phyloP scores from a whole-genome alignment of 2,113 vertebrate genomes.

The Otis tarda region DNA sequence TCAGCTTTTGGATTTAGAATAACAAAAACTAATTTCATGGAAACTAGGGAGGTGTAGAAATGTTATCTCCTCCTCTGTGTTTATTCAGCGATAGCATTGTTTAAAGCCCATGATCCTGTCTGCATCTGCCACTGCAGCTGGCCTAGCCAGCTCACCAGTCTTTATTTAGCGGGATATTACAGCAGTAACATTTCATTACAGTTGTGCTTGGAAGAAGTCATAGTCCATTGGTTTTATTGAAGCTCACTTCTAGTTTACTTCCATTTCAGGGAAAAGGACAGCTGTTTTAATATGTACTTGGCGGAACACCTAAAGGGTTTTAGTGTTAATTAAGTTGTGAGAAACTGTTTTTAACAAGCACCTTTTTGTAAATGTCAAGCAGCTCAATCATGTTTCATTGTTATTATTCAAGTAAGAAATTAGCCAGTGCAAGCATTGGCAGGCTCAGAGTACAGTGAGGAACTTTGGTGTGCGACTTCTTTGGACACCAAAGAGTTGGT shows the following conservation, averaged over 20 bases:
- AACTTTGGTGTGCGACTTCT: background rate
- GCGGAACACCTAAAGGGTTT: slow-evolving; percentile 56
- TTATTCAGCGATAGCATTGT: slow-evolving; percentile 54
- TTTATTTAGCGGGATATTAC: slow-evolving; percentile 72
- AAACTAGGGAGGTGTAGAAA: slow-evolving; percentile 56
- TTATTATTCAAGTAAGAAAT: background rate
- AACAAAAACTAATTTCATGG: slow-evolving; percentile 28
- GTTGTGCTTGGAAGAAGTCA: slow-evolving; percentile 62
- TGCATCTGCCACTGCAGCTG: slow-evolving; percentile 73
- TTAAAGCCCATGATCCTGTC: slow-evolving; percentile 43
- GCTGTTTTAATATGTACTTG: slow-evolving; percentile 64
- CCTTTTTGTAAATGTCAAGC: slow-evolving; percentile 55
- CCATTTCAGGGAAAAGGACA: slow-evolving; percentile 45
- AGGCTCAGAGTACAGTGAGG: fast-evolving
- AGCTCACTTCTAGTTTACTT: slow-evolving; percentile 60
- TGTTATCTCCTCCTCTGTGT: slow-evolving; percentile 15
- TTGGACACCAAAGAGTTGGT: background rate
- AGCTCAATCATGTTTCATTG: background rate
- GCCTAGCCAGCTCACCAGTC: slow-evolving; percentile 33
- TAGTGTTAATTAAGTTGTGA: slow-evolving; percentile 63
- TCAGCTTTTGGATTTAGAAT: slow-evolving; percentile 41
- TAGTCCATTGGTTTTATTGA: slow-evolving; percentile 72
- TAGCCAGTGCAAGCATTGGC: background rate
- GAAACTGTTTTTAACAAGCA: slow-evolving; percentile 59
- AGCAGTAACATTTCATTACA: slow-evolving; percentile 66